Evolutionary conservation across 1,140 invertebrate genomes (phyloP), one percentile per base, ranked within the genome.

Genomic region (Bacillus rossius): DNA sequence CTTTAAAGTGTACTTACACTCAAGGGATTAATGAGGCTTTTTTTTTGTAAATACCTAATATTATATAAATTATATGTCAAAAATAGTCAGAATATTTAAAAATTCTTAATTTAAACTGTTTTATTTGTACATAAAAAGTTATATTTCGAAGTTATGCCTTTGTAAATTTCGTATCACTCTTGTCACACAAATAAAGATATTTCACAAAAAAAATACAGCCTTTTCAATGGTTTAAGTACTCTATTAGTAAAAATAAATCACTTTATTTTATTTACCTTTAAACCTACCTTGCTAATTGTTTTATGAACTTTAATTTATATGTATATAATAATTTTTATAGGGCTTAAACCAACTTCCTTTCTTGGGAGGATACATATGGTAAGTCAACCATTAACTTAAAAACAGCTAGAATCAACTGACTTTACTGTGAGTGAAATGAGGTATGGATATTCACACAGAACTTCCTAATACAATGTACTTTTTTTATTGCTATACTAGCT

Each of bases 41-140:
- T 47, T 42, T 4, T 47, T 47, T 49, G 47, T 49, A 16, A 4
- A 34, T 34, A 34, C 29, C 10, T 34, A 34, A 34, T 34, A 34
- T 34, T 34, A 34, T 34, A 34, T 34, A 34, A 34, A 34, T 34
- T 34, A 34, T 50, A 50, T 50, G 48, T 29, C 26, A 34, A 23
- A n/a, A 14, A 50, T 34, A 50, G 23, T 50, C 14, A 19, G 23
- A 50, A 19, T 50, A 50, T 50, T 50, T 50, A 50, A 50, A 34
- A 7, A 34, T 34, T 10, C 10, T 16, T 50, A 50, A 50, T 50
- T 50, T 50, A 50, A 50, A 50, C n/a, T n/a, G 23, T 50, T 50
- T 50, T 34, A 17, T 25, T 50, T 50, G 48, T 50, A 50, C 17
- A 50, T 50, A 50, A 50, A 50, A 50, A 26, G 48, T 50, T 50